Evolutionary conservation across 2,888 invertebrate species (phyloP).

Genomic region (Drosophila meridiana): DNA sequence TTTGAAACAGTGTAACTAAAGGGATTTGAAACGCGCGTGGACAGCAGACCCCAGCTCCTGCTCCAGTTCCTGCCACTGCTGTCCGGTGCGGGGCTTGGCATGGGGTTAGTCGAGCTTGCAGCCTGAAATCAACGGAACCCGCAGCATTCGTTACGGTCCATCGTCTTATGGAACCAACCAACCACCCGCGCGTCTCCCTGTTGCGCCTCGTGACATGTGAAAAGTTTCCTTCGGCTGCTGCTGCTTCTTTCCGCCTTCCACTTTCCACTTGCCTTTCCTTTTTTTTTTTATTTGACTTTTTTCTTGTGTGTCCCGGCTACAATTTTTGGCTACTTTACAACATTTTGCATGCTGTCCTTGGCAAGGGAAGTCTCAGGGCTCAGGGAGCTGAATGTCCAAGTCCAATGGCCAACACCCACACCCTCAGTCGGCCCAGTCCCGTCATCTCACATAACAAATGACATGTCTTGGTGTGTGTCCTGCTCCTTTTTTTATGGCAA

Average conservation of each 20-base stretch:
- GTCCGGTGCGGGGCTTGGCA: slow-evolving; percentile 20
- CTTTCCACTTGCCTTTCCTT: slow-evolving; percentile 12
- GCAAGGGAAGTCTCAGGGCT: not conserved
- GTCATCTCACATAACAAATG: slow-evolving; percentile 69
- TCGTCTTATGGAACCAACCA: slow-evolving; percentile 33
- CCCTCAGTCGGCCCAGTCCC: slow-evolving; percentile 11
- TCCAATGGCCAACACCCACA: not conserved
- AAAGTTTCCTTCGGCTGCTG: slow-evolving; percentile 56
- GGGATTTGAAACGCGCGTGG: slow-evolving; percentile 81
- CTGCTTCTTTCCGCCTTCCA: slow-evolving; percentile 15
- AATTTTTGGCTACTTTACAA: slow-evolving; percentile 67
- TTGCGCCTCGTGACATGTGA: slow-evolving; percentile 62
- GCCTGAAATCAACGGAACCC: slow-evolving; percentile 80
- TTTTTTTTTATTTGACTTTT: slow-evolving; percentile 53
- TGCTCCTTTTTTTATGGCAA: slow-evolving; percentile 66
- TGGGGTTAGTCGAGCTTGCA: slow-evolving; percentile 9
- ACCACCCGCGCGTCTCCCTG: not conserved
- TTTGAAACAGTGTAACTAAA: slow-evolving; percentile 83
- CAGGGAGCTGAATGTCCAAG: not conserved
- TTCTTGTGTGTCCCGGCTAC: slow-evolving; percentile 38
- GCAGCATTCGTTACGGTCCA: slow-evolving; percentile 79
- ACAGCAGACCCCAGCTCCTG: slow-evolving; percentile 31
- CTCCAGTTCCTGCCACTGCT: slow-evolving; percentile 20
- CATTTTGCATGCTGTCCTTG: slow-evolving; percentile 56
- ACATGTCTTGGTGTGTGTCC: slow-evolving; percentile 52